Evolutionary conservation across 2,797 vertebrate species (phyloP).

Genomic region (Myioborus melanocephalus): DNA sequence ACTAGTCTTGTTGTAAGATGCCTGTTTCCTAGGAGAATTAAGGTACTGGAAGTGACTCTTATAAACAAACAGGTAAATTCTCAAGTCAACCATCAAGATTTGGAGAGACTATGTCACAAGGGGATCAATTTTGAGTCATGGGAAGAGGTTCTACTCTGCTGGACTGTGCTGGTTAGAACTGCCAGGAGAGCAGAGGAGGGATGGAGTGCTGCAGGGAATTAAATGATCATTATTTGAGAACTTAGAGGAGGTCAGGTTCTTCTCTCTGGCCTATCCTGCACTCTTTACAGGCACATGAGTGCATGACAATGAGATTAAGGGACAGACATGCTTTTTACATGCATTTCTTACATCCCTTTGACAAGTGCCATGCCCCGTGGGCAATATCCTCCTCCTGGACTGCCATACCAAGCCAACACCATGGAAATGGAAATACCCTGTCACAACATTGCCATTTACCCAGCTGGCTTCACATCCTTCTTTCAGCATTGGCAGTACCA

Average conservation of each 20-base stretch:
- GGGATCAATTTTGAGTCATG: accelerated
- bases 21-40: background rate
- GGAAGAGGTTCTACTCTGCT: background rate
- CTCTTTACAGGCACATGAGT: background rate
- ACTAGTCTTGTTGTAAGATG: background rate
- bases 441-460: accelerated
- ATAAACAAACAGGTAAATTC: background rate
- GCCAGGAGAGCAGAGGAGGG: background rate
- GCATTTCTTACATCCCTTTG: background rate
- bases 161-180: background rate
- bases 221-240: background rate
- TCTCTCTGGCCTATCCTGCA: background rate
- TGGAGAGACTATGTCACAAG: background rate
- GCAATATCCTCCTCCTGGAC: background rate
- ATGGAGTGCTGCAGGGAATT: background rate
- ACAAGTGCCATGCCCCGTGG: background rate
- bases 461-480: background rate
- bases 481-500: background rate
- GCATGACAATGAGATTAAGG: background rate
- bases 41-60: background rate
- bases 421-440: background rate
- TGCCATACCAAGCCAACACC: background rate
- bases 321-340: background rate
- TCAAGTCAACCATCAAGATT: background rate
- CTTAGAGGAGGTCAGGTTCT: background rate